Conservation (phyloP, 2,888 invertebrate species). For the Caenorhabditis sp. region DNA sequence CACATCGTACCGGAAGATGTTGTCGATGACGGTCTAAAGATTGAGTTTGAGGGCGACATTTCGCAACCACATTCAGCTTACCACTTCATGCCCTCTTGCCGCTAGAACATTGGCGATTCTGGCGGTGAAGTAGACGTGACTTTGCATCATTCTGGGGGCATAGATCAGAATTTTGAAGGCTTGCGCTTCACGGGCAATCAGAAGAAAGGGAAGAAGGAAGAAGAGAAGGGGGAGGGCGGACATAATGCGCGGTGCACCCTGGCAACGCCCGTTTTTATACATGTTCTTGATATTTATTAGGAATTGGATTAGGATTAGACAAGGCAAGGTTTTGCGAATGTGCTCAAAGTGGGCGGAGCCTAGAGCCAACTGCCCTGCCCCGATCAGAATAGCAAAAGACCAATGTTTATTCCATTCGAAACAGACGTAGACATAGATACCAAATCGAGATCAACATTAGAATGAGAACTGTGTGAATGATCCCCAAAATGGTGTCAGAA, state of each 20-base stretch:
- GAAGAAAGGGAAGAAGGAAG: background rate
- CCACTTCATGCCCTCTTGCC: slow-evolving; percentile 68
- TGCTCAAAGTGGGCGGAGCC: slow-evolving; percentile 11
- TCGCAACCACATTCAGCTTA: slow-evolving; percentile 2
- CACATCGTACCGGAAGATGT: slow-evolving; percentile 53
- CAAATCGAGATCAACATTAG: too few species aligned
- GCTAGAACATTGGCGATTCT: slow-evolving; percentile 67
- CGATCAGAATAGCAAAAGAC: too few species aligned
- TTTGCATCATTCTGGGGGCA: slow-evolving; percentile 68
- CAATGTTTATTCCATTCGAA: too few species aligned
- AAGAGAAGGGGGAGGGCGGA: background rate
- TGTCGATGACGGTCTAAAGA: slow-evolving; percentile 60
- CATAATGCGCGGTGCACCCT: slow-evolving; percentile 6
- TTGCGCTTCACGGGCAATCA: too few species aligned
- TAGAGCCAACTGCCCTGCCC: too few species aligned
- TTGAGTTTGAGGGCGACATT: slow-evolving; percentile 13
- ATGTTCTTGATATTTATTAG: slow-evolving; percentile 13
- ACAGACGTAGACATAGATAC: too few species aligned
- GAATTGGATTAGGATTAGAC: slow-evolving; percentile 44
- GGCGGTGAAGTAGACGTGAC: slow-evolving; percentile 70
- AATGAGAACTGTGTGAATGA: too few species aligned
- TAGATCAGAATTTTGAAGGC: slow-evolving; percentile 64
- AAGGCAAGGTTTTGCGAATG: slow-evolving; percentile 2
- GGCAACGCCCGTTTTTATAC: too few species aligned
- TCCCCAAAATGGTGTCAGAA: slow-evolving; percentile 20